Percentiles rank a stretch among this genome's conserved stretches.
These are phyloP conservation scores for Parotia lawesii DNA, from an alignment of 2,113 vertebrate species.

Conservation along the genomic window DNA sequence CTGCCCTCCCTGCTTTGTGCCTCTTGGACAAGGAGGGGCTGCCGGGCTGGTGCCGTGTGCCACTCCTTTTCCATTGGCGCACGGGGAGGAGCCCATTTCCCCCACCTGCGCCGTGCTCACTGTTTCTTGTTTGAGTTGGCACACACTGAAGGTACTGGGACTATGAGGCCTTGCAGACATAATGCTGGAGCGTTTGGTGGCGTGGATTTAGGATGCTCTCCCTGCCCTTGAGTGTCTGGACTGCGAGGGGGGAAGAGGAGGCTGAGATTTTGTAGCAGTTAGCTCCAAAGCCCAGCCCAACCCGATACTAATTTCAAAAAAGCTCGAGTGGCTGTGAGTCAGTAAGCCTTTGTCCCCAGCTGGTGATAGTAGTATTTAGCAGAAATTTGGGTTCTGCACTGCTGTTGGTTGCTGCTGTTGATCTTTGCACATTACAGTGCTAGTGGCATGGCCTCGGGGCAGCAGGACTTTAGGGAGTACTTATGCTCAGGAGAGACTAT, in stretches of 20 bases:
- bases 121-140: conserved; percentile 36
- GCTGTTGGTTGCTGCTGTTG: neutral
- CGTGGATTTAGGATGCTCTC: neutral
- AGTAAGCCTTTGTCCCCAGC: neutral
- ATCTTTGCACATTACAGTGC: neutral
- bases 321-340: accelerated
- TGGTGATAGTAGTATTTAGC: neutral
- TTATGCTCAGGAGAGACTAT: accelerated
- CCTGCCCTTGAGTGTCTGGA: neutral
- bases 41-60: neutral
- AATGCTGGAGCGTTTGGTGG: accelerated
- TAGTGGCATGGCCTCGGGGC: neutral
- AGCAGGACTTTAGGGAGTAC: neutral
- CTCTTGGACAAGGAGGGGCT: neutral
- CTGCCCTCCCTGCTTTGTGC: neutral
- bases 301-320: neutral
- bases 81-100: neutral
- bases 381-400: neutral
- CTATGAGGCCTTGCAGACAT: neutral
- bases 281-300: neutral
- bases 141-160: accelerated
- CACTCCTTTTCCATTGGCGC: neutral
- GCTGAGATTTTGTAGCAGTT: neutral
- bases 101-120: accelerated
- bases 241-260: accelerated